A percentile compares a stretch with the other conserved stretches of the same genome.
Conservation (phyloP, 2,888 invertebrate genomes). For the Leistus spinibarbis region DNA sequence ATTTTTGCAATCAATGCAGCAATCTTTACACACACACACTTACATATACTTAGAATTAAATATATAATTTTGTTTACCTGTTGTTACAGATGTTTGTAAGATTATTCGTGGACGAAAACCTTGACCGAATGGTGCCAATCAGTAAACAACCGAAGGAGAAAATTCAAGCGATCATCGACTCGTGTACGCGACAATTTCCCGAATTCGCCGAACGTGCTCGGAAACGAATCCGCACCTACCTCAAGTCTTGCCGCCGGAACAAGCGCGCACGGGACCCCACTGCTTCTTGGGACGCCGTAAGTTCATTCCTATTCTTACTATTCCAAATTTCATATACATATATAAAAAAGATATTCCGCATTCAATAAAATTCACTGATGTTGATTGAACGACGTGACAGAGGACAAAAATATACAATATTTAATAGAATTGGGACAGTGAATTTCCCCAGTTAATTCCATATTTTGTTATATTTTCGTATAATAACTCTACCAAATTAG, state of each 20-base stretch:
- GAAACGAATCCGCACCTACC: constrained; percentile 91
- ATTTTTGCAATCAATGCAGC: neutral
- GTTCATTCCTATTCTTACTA: no score
- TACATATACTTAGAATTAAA: no score
- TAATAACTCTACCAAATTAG: no score
- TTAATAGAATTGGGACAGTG: no score
- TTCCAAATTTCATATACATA: no score
- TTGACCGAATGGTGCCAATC: constrained; percentile 95
- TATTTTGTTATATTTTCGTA: no score
- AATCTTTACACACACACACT: neutral
- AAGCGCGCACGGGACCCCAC: constrained; percentile 86
- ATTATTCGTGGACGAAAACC: constrained; percentile 94
- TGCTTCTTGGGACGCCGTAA: constrained; percentile 86
- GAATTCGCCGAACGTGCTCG: constrained; percentile 95
- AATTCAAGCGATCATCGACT: constrained; percentile 96
- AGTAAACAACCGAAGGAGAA: constrained; percentile 98
- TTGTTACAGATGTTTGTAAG: constrained; percentile 93
- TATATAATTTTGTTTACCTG: neutral
- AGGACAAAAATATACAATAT: no score
- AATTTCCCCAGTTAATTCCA: no score
- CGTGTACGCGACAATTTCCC: constrained; percentile 95
- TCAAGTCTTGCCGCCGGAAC: constrained; percentile 94
- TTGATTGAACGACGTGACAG: no score
- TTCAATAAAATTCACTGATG: no score
- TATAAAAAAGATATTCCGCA: no score